Evolutionary conservation across 2,113 vertebrate genomes (phyloP).

Genomic region (Notothenia coriiceps): DNA sequence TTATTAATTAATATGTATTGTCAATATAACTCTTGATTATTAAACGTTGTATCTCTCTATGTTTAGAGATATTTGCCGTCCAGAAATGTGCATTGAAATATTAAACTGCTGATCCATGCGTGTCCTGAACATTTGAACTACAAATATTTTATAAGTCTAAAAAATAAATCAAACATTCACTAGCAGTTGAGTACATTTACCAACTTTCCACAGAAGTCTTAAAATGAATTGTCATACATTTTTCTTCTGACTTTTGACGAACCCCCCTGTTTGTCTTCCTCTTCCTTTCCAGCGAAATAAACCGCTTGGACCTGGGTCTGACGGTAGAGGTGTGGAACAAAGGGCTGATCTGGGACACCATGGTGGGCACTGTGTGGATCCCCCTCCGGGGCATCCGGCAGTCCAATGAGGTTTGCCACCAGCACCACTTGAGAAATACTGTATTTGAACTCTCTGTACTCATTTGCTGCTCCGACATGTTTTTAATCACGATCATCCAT

Average conservation of each 20-base stretch:
- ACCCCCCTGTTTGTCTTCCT: constrained; percentile 6
- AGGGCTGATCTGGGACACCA: constrained; percentile 99
- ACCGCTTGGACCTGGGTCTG: constrained; percentile 93
- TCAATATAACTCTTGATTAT: no score
- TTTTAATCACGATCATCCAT: not conserved
- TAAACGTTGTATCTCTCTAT: no score
- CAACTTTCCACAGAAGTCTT: not conserved
- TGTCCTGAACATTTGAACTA: no score
- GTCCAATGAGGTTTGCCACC: constrained; percentile 91
- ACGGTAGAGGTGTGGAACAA: constrained; percentile 99
- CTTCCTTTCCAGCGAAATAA: constrained; percentile 89
- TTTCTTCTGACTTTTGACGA: not conserved
- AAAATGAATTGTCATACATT: not conserved
- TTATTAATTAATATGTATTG: no score
- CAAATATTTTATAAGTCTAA: no score
- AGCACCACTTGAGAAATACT: constrained; percentile 25
- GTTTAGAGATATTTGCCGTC: no score
- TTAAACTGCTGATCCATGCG: no score
- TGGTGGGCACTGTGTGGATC: constrained; percentile 98
- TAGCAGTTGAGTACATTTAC: not conserved
- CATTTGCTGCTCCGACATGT: not conserved
- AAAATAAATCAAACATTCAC: not conserved
- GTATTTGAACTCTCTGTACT: not conserved
- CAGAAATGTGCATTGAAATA: no score
- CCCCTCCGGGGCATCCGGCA: constrained; percentile 93